Evolutionary conservation across 2,797 vertebrate species (phyloP), one percentile per base, ranked within the genome.

Genomic region (Cichlasoma orientale): DNA sequence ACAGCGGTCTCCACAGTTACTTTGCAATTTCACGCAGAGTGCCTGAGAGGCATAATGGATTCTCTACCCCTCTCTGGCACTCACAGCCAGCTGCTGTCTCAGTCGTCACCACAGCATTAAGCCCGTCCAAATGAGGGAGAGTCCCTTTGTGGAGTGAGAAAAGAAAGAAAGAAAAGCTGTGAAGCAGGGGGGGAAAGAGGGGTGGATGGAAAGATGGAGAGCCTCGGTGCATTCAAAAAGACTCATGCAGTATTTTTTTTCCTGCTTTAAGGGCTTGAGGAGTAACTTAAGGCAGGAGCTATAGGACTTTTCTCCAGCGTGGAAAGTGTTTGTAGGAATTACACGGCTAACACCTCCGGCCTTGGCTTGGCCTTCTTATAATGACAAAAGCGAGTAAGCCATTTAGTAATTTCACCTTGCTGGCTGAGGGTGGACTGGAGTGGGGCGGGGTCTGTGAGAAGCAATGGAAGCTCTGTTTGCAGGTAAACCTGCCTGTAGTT

Each of bases 371-470:
- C 83, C 80, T 92, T 84, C 95, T 96, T 95, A 95, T 82, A 95
- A 95, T 95, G 86, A 95, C 94, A 95, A 95, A 91, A 94, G 90
- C 83, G 72, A 81, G 84, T 57, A 56, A 85, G 89, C 76, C 72
- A 72, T 86, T 68, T 10, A 78, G 88, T 81, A 53, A 86, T 52
- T 69, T 79, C 33, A 77, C 84, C 74, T 82, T 77, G 75, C 81
- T 84, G 82, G 86, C 52, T 69, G 70, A 78, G 72, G 70, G 74
- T 47, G 78, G 69, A 75, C 36, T 4, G 58, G 38, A 44, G 75
- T 3, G 61, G 80, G 83, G 78, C 58, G 86, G 77, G 77, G 83
- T 50, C 80, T 82, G 78, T 7, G 8, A 25, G 63, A 63, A 76
- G 90, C 92, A 92, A 90, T 81, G 79, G 78, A 76, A 84, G 86